Percentiles rank a stretch among this genome's conserved stretches.
Evolutionary conservation across 2,113 vertebrate species (phyloP).

Genomic region (Origma solitaria): DNA sequence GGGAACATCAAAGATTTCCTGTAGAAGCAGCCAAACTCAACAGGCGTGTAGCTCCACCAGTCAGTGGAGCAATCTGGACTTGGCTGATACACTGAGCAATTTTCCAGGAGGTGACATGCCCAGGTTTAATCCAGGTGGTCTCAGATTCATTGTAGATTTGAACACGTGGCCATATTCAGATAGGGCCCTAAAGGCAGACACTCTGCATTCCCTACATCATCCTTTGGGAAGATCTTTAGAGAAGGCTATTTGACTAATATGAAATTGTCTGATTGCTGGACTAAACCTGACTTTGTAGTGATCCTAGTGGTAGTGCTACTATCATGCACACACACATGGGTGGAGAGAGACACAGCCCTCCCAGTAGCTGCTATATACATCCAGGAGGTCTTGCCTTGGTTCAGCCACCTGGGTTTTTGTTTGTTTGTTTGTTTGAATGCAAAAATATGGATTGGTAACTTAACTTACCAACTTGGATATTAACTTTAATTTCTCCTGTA

Average conservation of each 20-base stretch:
- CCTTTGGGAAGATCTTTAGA: neutral
- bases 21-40: neutral
- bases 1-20: neutral
- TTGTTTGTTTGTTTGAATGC: neutral
- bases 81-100: neutral
- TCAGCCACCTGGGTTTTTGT: neutral
- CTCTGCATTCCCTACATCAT: neutral
- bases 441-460: neutral
- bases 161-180: neutral
- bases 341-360: neutral
- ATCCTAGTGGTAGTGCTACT: neutral
- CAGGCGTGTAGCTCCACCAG: neutral
- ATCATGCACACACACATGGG: neutral
- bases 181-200: neutral
- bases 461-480: conserved; percentile 32
- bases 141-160: neutral
- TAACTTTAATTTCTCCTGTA: conserved; percentile 54
- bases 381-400: neutral
- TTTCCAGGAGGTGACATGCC: neutral
- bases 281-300: neutral
- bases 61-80: neutral
- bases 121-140: neutral
- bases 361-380: neutral
- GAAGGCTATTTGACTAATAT: neutral
- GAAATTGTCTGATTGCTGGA: neutral